Evolutionary conservation across 2,113 vertebrate species (phyloP), one percentile per base, ranked within the genome.

Genomic region (Cheilinus undulatus): DNA sequence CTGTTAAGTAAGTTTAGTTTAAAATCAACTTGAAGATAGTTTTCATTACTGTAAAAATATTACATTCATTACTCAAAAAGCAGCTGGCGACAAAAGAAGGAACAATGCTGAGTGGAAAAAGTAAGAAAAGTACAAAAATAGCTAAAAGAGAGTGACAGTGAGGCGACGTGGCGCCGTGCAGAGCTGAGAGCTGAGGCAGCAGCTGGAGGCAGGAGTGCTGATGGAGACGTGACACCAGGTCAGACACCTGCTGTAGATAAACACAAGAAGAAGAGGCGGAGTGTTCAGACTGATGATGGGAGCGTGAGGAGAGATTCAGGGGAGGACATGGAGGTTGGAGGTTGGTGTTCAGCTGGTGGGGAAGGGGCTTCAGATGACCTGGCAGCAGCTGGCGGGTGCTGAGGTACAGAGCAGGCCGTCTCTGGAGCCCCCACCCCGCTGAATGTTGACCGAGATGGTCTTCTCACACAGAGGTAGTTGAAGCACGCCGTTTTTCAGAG

Each of bases 391-490:
- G 92, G 96, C 95, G 26, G 94, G 96, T 88, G 94, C 92, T 46
- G 96, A 91, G 78, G 94, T 94, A 69, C 97, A 98, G 67, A 99
- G 94, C 81, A 98, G 94, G 61, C 95, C 95, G 51, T 99, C 97
- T 88, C 96, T 93, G 32, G 96, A 93, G 91, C 90, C 95, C 48
- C 88, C 61, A 3, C 84, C 80, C 20, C 94, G 96, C 93, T 97
- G 96, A 93, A 99, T 99, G 92, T 98, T 99, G 86, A 99, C 96
- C 70, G 96, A 98, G 93, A 99, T 97, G 60, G 95, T 98, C 93
- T 98, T 99, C 92, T 99, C 97, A 43, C 96, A 99, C 85, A 99
- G 97, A 96, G 97, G 97, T 95, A 99, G 97, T 95, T 98, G 97
- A 60, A 99, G 94, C 86, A 98, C 92, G 57, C 91, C 95, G 48